Conservation (phyloP, 2,113 vertebrate species). For the Glaucidium brasilianum region DNA sequence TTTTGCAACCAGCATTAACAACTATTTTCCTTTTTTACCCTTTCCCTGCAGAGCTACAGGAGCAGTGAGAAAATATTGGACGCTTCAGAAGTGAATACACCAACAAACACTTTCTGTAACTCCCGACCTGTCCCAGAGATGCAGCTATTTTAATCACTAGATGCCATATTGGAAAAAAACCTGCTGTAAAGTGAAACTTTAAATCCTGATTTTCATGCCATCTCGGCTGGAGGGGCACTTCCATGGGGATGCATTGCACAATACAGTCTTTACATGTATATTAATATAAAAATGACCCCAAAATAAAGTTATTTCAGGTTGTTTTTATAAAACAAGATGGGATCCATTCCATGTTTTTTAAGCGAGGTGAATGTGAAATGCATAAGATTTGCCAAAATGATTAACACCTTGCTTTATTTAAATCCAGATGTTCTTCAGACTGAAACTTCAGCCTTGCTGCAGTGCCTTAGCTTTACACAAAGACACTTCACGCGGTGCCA, state of each 20-base stretch:
- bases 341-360: not conserved
- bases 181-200: not conserved
- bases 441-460: fast-evolving
- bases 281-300: not conserved
- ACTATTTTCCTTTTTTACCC: not conserved
- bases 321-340: fast-evolving
- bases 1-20: not conserved
- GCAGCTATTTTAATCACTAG: not conserved
- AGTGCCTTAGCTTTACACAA: fast-evolving
- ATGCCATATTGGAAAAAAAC: not conserved
- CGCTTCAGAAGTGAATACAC: not conserved
- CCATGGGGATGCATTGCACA: no score
- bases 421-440: not conserved
- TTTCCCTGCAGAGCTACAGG: not conserved
- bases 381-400: not conserved
- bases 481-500: fast-evolving
- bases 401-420: not conserved
- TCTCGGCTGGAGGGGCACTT: not conserved
- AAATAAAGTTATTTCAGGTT: not conserved
- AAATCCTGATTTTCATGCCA: not conserved
- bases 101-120: not conserved
- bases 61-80: fast-evolving
- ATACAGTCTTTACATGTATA: not conserved
- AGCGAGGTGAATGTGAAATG: not conserved
- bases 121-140: no score